These are phyloP conservation scores for Papilio helenus DNA, from an alignment of 1,140 invertebrate genomes.

Conservation along the genomic window DNA sequence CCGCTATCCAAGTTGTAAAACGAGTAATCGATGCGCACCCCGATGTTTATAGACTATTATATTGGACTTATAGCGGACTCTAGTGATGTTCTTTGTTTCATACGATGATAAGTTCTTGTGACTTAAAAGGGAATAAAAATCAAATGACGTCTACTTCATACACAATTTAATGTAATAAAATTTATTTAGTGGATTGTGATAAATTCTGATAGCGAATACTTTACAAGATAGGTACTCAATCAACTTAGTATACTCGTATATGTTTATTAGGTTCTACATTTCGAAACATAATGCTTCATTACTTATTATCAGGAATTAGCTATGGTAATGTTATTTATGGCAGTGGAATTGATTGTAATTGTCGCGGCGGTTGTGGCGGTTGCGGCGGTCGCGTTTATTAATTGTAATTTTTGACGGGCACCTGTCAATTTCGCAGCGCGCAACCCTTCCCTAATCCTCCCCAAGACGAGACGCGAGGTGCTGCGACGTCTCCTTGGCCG, in stretches of 20 bases:
- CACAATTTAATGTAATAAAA: too few species aligned
- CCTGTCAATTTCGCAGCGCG: slow-evolving; percentile 79
- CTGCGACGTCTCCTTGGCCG: slow-evolving; percentile 72
- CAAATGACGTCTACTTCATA: neutral
- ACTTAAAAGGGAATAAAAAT: neutral
- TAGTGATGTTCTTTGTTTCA: slow-evolving; percentile 42
- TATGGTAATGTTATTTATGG: slow-evolving; percentile 8
- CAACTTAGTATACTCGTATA: too few species aligned
- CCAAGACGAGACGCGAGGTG: slow-evolving; percentile 67
- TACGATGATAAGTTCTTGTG: neutral
- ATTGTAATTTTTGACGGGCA: slow-evolving; percentile 82
- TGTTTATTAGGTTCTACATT: neutral
- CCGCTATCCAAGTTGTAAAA: slow-evolving; percentile 68
- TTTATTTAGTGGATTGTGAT: too few species aligned
- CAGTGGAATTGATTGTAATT: slow-evolving; percentile 37
- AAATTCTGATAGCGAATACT: too few species aligned
- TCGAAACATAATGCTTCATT: neutral
- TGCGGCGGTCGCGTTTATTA: slow-evolving; percentile 79
- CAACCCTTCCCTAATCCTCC: slow-evolving; percentile 80
- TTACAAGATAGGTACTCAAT: too few species aligned
- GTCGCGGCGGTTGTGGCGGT: slow-evolving; percentile 48
- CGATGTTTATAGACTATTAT: slow-evolving; percentile 67
- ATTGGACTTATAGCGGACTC: slow-evolving; percentile 49
- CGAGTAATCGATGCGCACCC: slow-evolving; percentile 68
- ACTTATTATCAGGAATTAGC: neutral